These are phyloP conservation scores for Pheosia gnoma DNA, from an alignment of 2,888 invertebrate genomes.

Conservation along the genomic window DNA sequence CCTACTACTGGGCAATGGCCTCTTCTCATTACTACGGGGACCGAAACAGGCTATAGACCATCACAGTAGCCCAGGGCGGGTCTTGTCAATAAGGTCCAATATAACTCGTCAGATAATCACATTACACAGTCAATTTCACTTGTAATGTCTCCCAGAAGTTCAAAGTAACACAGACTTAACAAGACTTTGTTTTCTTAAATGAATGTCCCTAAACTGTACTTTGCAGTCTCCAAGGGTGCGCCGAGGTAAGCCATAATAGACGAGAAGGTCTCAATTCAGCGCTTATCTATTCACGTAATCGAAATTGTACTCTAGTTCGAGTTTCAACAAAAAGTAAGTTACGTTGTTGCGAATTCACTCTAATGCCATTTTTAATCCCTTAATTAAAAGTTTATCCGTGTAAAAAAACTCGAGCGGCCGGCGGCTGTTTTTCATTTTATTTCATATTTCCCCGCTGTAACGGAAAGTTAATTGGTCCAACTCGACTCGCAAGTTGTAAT, in stretches of 20 bases:
- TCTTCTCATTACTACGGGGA: too few relatives aligned
- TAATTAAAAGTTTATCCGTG: constrained; percentile 80
- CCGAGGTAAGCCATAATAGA: constrained; percentile 46
- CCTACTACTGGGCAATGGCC: too few relatives aligned
- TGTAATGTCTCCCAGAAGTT: constrained; percentile 6
- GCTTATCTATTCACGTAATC: constrained; percentile 57
- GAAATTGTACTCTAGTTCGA: constrained; percentile 42
- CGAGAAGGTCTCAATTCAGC: constrained; percentile 38
- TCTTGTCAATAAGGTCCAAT: too few relatives aligned
- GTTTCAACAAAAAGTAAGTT: constrained; percentile 70
- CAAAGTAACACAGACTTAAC: constrained; percentile 21
- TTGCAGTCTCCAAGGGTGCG: constrained; percentile 34
- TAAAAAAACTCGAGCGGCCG: constrained; percentile 65
- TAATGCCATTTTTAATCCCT: constrained; percentile 83
- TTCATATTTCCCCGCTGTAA: constrained; percentile 80
- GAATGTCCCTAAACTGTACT: constrained; percentile 25
- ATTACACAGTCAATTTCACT: constrained; percentile 17
- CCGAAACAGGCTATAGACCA: too few relatives aligned
- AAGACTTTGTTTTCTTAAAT: constrained; percentile 22
- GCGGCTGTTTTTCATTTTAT: constrained; percentile 79
- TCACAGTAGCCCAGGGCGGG: too few relatives aligned
- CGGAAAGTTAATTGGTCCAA: constrained; percentile 82
- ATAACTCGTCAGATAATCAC: neutral
- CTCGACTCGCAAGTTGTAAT: constrained; percentile 78
- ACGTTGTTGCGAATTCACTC: constrained; percentile 73